A percentile compares a stretch with the other conserved stretches of the same genome.
phyloP scores from a whole-genome alignment of 2,797 vertebrate genomes.

The Leptoclinus maculatus region DNA sequence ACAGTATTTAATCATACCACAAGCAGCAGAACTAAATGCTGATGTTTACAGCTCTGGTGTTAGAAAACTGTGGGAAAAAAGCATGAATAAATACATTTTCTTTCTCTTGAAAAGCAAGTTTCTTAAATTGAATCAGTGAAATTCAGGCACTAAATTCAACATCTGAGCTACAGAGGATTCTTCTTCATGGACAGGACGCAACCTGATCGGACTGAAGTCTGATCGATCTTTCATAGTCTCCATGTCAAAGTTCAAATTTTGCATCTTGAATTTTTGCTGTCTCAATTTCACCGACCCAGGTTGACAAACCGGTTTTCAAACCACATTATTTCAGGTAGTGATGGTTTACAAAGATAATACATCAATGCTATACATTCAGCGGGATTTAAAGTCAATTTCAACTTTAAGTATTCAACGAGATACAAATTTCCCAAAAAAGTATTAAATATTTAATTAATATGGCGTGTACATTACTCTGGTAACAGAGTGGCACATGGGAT shows the following conservation, averaged over 20 bases:
- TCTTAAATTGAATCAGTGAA: not conserved
- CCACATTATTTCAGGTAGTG: too few species aligned
- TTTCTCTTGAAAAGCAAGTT: not conserved
- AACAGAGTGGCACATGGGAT: not conserved
- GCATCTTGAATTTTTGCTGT: not conserved
- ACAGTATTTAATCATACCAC: conserved; percentile 3
- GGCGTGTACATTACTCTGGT: not conserved
- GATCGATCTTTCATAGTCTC: too few species aligned
- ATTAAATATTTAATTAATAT: not conserved
- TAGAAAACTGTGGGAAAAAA: not conserved
- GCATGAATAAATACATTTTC: not conserved
- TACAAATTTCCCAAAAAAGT: not conserved
- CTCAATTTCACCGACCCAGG: not conserved
- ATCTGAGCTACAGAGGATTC: not conserved
- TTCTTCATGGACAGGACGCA: too few species aligned
- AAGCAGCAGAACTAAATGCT: not conserved
- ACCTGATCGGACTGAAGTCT: not conserved
- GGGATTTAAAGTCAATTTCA: not conserved
- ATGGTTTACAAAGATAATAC: not conserved
- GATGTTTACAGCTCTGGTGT: not conserved
- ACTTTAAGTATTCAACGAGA: not conserved
- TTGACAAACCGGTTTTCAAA: too few species aligned
- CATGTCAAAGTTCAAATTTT: not conserved
- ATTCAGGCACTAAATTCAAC: not conserved
- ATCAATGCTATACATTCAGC: not conserved